Evolutionary conservation across 1,140 invertebrate species (phyloP), one percentile per base, ranked within the genome.

Genomic region (Drosophila sulfurigaster): DNA sequence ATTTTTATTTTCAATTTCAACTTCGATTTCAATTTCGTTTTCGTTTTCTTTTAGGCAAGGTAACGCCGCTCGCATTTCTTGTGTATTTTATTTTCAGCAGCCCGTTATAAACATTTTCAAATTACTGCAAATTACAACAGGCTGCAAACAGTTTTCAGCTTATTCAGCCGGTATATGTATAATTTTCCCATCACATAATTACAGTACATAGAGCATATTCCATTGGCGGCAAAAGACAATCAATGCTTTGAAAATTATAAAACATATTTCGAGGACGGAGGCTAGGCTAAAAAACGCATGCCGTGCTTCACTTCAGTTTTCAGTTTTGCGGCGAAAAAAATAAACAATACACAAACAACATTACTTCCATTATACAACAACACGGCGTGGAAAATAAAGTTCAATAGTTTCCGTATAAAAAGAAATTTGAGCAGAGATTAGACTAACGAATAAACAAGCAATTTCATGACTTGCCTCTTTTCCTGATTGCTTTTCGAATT

Each of bases 141-240:
- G 28, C 54, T 59, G 56, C 35, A 46, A 68, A 59, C 54, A 16
- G 32, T 69, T 56, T 74, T 60, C 56, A 38, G 11, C 49, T 46
- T n/a, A 54, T 43, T 59, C 35, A 20, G 35, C 72, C 20, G 20
- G 20, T 56, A 28, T 66, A 28, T 49, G 49, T 57, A 13, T 43
- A 63, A 63, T 62, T 75, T 75, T 72, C 54, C 38, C 54, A 71
- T 59, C 60, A 38, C 16, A 59, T 71, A 60, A 65, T 71, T 71
- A 28, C 54, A 48, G 10, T 15, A 32, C 28, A 52, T 52, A 52
- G 20, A 13, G 25, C 25, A 35, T 30, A 54, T n/a, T 35, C 51
- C 51, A 35, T 54, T 28, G 48, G 48, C n/a, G 45, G 51, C 35
- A 45, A 62, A 57, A 20, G 52, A 63, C 57, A 58, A 63, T 59